These are phyloP conservation scores for Sminthurides aquaticus DNA, from an alignment of 2,888 invertebrate species.

Conservation along the genomic window DNA sequence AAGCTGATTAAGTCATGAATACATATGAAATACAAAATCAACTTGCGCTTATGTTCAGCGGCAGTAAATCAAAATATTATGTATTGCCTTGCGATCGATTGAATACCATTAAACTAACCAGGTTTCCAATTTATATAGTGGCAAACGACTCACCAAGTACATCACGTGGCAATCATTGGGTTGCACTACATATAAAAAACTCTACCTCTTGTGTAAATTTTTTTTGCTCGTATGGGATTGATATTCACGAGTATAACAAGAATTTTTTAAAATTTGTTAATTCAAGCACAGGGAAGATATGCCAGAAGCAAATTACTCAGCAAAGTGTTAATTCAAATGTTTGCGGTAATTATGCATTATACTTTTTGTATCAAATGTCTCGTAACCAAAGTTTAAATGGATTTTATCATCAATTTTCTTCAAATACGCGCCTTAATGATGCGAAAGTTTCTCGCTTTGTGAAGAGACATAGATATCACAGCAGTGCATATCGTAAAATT, in stretches of 20 bases:
- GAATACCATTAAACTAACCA: not conserved
- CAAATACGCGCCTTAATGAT: no score
- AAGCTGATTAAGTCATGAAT: constrained; percentile 15
- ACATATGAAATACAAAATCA: constrained; percentile 11
- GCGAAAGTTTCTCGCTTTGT: no score
- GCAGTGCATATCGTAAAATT: no score
- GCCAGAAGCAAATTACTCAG: constrained; percentile 3
- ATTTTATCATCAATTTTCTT: no score
- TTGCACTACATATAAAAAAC: constrained; percentile 7
- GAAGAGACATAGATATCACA: no score
- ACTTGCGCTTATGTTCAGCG: constrained; percentile 5
- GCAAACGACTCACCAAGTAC: constrained; percentile 13
- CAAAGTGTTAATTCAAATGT: constrained; percentile 9
- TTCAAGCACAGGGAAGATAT: not conserved
- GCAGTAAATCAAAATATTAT: constrained; percentile 2
- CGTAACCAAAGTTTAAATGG: no score
- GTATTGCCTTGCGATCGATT: constrained; percentile 20
- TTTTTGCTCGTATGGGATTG: constrained; percentile 18
- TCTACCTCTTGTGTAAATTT: constrained; percentile 7
- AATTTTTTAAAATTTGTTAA: constrained; percentile 22
- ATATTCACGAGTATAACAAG: constrained; percentile 12
- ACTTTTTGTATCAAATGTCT: constrained; percentile 15
- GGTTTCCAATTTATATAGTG: constrained; percentile 15
- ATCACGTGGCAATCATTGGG: constrained; percentile 22
- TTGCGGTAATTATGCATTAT: constrained; percentile 23